Evolutionary conservation across 2,888 invertebrate species (phyloP), one percentile per base, ranked within the genome.

Genomic region (Ptilodon capucinus): DNA sequence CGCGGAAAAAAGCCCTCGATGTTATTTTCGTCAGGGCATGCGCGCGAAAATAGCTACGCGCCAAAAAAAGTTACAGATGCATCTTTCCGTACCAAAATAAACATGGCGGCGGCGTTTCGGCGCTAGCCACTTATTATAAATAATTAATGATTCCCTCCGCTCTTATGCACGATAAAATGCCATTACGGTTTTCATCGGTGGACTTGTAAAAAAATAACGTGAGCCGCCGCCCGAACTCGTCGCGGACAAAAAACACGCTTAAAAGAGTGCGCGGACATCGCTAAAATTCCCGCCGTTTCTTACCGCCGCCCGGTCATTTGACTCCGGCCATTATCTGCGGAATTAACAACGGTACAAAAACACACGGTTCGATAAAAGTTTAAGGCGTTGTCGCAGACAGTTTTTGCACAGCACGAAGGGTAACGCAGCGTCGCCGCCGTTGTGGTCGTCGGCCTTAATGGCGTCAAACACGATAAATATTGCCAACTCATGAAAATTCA

Each of bases 91-190:
- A 59, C 71, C 68, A 81, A 81, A 81, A 81, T 76, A 81, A 84
- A 83, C 78, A 82, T 74, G 74, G 74, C 73, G 59, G 64, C 64
- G 74, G 76, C 81, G 81, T 77, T 84, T 86, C 78, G 80, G 83
- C 82, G 82, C 88, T 88, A 88, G 84, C 76, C 79, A 81, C 85
- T 88, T 90, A 89, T 89, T 91, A 90, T 91, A 91, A 91, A 91
- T 91, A 89, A 90, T 90, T 90, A 90, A 91, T 91, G 90, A 90
- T 87, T 87, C 84, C 82, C 74, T 70, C 81, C 76, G 80, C 87
- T 86, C 83, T 87, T 89, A 90, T 89, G 89, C 88, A 89, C 88
- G 85, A 89, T 88, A 89, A 90, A 89, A 90, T 90, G 90, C 90
- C 88, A 89, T 90, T 90, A 90, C 84, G 88, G 89, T 90, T 90